Percentiles rank a stretch among this genome's conserved stretches.
Conservation (phyloP, 2,797 vertebrate genomes). For the Rhinoraja longicauda region DNA sequence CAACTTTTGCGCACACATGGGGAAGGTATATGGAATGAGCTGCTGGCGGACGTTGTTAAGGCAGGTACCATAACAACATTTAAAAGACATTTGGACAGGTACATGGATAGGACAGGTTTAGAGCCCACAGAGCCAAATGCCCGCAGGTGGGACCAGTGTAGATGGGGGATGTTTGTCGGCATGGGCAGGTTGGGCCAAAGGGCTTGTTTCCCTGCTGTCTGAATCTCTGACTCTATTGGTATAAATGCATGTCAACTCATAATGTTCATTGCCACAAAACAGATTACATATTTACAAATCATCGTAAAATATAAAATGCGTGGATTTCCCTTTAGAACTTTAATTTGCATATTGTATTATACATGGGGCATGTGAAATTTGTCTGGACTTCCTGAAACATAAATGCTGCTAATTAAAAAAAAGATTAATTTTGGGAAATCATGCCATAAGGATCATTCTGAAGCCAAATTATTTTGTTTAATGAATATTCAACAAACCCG, state of each 20-base stretch:
- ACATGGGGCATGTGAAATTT: neutral
- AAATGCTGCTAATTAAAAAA: constrained; percentile 32
- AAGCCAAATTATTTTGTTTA: constrained; percentile 15
- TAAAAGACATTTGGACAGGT: too few relatives aligned
- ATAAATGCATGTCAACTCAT: constrained; percentile 15
- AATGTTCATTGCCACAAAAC: constrained; percentile 12
- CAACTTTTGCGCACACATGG: too few relatives aligned
- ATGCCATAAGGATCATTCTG: constrained; percentile 24
- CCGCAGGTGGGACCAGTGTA: too few relatives aligned
- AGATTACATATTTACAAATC: constrained; percentile 24
- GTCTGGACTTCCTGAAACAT: constrained; percentile 28
- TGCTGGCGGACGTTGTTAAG: too few relatives aligned
- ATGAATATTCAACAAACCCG: constrained; percentile 10
- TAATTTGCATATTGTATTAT: constrained; percentile 28
- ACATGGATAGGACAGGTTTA: too few relatives aligned
- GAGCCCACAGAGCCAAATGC: too few relatives aligned
- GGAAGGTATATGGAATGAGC: too few relatives aligned
- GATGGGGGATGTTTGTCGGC: too few relatives aligned
- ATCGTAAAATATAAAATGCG: constrained; percentile 11
- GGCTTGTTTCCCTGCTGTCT: too few relatives aligned
- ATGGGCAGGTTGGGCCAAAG: too few relatives aligned
- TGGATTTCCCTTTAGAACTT: constrained; percentile 15
- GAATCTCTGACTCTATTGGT: neutral
- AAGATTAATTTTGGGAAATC: constrained; percentile 3
- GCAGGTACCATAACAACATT: too few relatives aligned